Base-by-base conservation (phyloP, 2,888 invertebrate genomes). In the Galerucella pusilla region DNA sequence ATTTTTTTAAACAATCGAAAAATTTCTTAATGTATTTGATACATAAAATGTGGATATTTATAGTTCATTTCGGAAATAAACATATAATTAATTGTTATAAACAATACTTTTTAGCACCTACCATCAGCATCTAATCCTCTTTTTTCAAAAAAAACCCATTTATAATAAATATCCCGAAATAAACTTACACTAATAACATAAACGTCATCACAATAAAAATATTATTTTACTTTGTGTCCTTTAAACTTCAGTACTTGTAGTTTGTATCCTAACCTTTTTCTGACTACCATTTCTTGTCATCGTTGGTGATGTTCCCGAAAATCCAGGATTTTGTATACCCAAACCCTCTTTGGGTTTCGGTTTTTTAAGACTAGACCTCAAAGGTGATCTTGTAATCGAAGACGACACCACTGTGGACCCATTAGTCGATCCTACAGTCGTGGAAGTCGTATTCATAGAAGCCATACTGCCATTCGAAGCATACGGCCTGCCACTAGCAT, bases 231-330 rank as follows among this genome's bases (percentile, higher is more conserved):
- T 35, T 35, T 35, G 61, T 42, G 46, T 67, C n/a, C n/a, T 49
- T 60, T 89, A 96, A 78, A 96, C 96, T 87, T 96, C 96, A 60
- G 96, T 97, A 85, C 96, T 96, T 86, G 96, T 96, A 54, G 96
- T 96, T 86, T 96, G 96, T 87, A 97, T 96, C 77, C 96, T 91
- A 75, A 96, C 96, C 89, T 96, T 96, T 87, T 96, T 96, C 84
- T 95, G 93, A 84, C 96, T 96, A 0, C 95, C 96, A 82, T 96
- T 96, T 72, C 96, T 90, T 68, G 94, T 92, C 75, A 96, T 90
- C 0, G 95, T 93, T 0, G 96, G 96, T 16, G 96, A 96, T 80
- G 94, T 93, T 2, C 95, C 94, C 0, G 95, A 94, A 82, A 93
- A 95, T 54, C 94, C 94, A 0, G 96, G 96, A 89, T 96, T 96